These are phyloP conservation scores for Morpho achilles DNA, from an alignment of 2,888 invertebrate genomes.

Conservation along the genomic window DNA sequence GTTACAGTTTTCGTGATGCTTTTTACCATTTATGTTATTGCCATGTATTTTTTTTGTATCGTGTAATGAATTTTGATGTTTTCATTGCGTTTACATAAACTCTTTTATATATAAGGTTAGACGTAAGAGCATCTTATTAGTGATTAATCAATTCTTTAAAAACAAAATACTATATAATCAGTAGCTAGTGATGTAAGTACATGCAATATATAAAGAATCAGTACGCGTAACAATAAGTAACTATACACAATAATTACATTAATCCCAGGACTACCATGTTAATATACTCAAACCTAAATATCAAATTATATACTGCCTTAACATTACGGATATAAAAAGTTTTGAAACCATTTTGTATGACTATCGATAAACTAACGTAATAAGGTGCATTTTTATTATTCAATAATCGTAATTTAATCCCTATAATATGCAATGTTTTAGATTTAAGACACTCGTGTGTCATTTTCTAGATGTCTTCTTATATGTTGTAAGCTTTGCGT, in stretches of 20 bases:
- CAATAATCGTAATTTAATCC: constrained; percentile 70
- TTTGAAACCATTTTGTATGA: constrained; percentile 50
- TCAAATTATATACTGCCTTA: constrained; percentile 16
- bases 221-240: constrained; percentile 23
- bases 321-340: constrained; percentile 43
- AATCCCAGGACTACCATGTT: constrained; percentile 16
- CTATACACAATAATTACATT: constrained; percentile 18
- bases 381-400: constrained; percentile 69
- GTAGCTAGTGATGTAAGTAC: constrained; percentile 56
- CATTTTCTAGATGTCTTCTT: constrained; percentile 68
- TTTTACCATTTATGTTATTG: constrained; percentile 65
- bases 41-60: constrained; percentile 47
- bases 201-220: constrained; percentile 34
- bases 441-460: constrained; percentile 63
- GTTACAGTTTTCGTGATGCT: constrained; percentile 58
- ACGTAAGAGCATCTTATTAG: constrained; percentile 56
- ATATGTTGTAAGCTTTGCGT: constrained; percentile 71
- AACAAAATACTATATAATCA: constrained; percentile 65
- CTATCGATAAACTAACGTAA: constrained; percentile 50
- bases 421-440: constrained; percentile 58
- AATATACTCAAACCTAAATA: constrained; percentile 11
- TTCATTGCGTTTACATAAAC: constrained; percentile 65
- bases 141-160: constrained; percentile 63
- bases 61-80: constrained; percentile 49
- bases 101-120: constrained; percentile 56